phyloP scores from a whole-genome alignment of 1,140 invertebrate genomes.

The Diuraphis noxia region DNA sequence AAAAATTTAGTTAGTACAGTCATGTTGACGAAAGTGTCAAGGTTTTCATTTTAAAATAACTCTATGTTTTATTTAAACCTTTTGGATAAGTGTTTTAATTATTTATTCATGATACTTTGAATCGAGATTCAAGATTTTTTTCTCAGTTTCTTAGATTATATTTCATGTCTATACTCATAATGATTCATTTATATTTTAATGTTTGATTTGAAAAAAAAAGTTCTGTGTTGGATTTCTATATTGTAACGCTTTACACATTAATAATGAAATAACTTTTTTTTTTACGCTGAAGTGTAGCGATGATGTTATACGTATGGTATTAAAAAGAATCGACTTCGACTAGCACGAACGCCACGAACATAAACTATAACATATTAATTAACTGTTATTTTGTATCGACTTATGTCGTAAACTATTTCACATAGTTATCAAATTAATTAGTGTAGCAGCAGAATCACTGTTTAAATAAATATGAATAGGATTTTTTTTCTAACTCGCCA shows the following conservation, averaged over 20 bases:
- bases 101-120: neutral
- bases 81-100: neutral
- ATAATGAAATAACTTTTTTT: neutral
- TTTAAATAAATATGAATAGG: neutral
- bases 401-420: neutral
- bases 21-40: neutral
- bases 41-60: neutral
- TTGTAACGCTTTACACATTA: neutral
- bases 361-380: neutral
- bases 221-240: neutral
- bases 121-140: neutral
- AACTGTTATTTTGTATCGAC: neutral
- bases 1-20: neutral
- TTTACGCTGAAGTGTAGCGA: neutral
- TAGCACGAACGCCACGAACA: no score
- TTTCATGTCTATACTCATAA: no score
- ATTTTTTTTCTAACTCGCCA: no score
- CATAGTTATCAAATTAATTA: neutral
- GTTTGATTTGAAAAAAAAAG: neutral
- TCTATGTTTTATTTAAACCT: neutral
- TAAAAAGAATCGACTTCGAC: neutral
- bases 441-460: neutral
- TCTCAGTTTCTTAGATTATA: no score
- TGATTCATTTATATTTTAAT: neutral
- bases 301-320: neutral